Base-by-base conservation (phyloP, 2,888 invertebrate species). In the Oasisia sp. region DNA sequence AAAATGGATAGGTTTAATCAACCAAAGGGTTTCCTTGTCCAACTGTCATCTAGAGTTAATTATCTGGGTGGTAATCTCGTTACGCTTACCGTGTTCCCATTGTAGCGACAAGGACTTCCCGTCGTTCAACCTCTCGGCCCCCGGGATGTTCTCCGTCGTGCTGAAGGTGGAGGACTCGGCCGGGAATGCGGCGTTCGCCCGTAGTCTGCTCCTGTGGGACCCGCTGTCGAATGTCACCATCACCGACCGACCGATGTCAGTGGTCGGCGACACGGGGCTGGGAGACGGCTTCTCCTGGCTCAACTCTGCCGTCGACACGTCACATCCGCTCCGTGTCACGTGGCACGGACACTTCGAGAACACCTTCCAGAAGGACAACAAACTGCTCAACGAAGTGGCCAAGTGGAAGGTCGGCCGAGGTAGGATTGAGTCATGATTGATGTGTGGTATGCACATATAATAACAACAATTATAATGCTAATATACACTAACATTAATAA, bases 291-390 rank as follows among this genome's bases (percentile, higher is more conserved):
- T 74, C 74, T 74, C 74, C 27, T 74, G 74, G 74, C 74, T 74
- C 19, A 74, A 19, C 7, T 74, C 14, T 7, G 3, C 74, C 74
- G 74, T 74, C 19, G 27, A 74, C 74, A 19, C 74, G 27, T 27
- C 74, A 74, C 74, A 74, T 74, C 74, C 74, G 27, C 74, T 74
- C 19, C 2, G 74, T 74, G 74, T 74, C 74, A 74, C 7, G 19
- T 74, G 74, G 74, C 74, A 74, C 19, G 74, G 74, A 74, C 74
- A 32, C 56, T 92, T 92, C 32, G 90, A 32, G 32, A 91, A 44
- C 56, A 32, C 89, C 38, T 89, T 89, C 89, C 38, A 91, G 14
- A 9, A 91, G 5, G 89, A 92, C 11, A 74, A 74, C 74, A 74
- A 74, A 19, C 74, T 74, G 74, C 74, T 74, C 74, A 74, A 74